These are phyloP conservation scores for Pseudoips prasinana DNA, from an alignment of 2,888 invertebrate genomes.

Conservation along the genomic window DNA sequence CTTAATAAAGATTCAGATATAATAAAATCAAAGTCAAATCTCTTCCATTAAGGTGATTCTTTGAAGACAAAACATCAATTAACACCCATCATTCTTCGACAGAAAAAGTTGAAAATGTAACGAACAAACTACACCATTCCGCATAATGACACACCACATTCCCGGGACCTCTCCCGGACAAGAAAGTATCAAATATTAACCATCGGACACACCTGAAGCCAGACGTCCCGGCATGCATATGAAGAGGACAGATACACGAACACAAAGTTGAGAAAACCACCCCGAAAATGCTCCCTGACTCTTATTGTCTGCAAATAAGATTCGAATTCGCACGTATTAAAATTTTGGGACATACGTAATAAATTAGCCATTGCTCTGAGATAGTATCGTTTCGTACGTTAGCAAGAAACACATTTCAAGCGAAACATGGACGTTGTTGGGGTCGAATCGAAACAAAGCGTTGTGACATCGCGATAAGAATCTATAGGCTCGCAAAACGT, in stretches of 20 bases:
- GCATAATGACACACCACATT: slow-evolving; percentile 52
- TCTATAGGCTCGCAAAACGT: slow-evolving; percentile 76
- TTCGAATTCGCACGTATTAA: slow-evolving; percentile 34
- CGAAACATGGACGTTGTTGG: slow-evolving; percentile 76
- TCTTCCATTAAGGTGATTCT: background rate
- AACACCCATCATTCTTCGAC: slow-evolving; percentile 33
- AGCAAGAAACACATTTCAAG: slow-evolving; percentile 81
- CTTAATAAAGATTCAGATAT: too few species aligned
- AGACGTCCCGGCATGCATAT: slow-evolving; percentile 72
- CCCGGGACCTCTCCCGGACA: slow-evolving; percentile 56
- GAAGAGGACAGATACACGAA: slow-evolving; percentile 59
- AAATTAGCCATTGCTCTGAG: slow-evolving; percentile 58
- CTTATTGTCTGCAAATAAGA: slow-evolving; percentile 35
- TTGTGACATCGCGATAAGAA: slow-evolving; percentile 76
- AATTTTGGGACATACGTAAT: slow-evolving; percentile 35
- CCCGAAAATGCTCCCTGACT: slow-evolving; percentile 22
- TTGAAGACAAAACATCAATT: slow-evolving; percentile 37
- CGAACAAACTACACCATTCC: slow-evolving; percentile 41
- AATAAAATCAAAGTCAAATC: too few species aligned
- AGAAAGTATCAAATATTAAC: slow-evolving; percentile 80
- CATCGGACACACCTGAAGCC: slow-evolving; percentile 75
- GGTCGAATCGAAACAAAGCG: slow-evolving; percentile 78
- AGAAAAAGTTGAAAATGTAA: slow-evolving; percentile 29
- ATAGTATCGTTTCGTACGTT: slow-evolving; percentile 75
- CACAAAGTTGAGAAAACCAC: slow-evolving; percentile 28